phyloP scores from a whole-genome alignment of 92 coral and sea anemone genomes.

The Bergia sp. region DNA sequence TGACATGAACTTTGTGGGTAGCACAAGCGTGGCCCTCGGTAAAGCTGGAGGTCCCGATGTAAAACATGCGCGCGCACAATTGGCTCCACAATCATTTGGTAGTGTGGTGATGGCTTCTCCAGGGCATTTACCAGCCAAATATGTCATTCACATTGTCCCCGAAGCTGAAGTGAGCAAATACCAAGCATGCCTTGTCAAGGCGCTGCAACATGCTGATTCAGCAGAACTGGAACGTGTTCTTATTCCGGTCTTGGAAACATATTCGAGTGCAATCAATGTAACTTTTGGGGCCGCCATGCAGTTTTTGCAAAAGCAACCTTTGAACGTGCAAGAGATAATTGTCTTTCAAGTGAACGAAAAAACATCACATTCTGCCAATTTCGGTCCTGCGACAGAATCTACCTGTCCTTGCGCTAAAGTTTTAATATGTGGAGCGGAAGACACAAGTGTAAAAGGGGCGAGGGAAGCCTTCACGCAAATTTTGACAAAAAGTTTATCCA shows the following conservation, averaged over 20 bases:
- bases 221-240: not conserved
- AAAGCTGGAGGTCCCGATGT: not conserved
- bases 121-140: not conserved
- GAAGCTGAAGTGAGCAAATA: not conserved
- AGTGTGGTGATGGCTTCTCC: not conserved
- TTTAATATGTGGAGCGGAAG: not conserved
- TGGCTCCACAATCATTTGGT: not conserved
- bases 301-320: not conserved
- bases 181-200: not conserved
- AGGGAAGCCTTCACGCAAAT: not conserved
- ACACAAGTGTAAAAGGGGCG: not conserved
- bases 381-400: not conserved
- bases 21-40: not conserved
- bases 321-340: not conserved
- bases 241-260: not conserved
- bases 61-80: not conserved
- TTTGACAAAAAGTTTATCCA: not conserved
- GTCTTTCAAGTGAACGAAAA: not conserved
- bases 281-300: not conserved
- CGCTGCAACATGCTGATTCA: not conserved
- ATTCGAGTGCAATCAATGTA: not conserved
- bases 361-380: not conserved
- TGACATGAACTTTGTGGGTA: not conserved
- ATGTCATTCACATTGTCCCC: not conserved
- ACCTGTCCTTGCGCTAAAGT: not conserved